Conservation (phyloP, 1,140 invertebrate genomes). For the Drosophila jambulina region DNA sequence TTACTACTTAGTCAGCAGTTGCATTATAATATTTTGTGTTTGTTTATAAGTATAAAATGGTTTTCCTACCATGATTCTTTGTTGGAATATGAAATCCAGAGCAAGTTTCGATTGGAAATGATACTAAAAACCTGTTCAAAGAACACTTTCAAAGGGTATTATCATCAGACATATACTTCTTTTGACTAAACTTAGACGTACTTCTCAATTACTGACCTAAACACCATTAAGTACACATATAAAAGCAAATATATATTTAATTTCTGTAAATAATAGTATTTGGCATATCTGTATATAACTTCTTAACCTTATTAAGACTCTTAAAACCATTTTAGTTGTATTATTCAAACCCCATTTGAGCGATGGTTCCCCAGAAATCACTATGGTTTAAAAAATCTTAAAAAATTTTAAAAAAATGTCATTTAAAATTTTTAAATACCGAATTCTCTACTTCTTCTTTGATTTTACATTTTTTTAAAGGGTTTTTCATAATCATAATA, state of each 20-base stretch:
- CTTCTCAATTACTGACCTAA: not conserved
- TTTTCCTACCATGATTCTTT: not conserved
- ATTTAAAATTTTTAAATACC: no score
- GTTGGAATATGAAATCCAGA: not conserved
- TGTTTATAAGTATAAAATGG: no score
- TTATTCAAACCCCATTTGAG: not conserved
- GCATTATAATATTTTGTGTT: no score
- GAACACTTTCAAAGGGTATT: not conserved
- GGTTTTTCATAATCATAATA: no score
- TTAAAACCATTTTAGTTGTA: not conserved
- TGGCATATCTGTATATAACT: not conserved
- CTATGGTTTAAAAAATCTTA: not conserved
- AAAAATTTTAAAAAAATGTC: not conserved
- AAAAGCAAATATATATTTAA: not conserved
- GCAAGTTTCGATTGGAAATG: rapidly evolving
- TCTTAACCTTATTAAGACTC: not conserved
- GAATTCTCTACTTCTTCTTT: no score
- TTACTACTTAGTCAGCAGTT: no score
- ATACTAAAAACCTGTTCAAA: not conserved
- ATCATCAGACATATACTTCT: not conserved
- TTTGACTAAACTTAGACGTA: not conserved
- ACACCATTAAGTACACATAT: not conserved
- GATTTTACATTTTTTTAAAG: no score
- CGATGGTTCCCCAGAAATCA: not conserved
- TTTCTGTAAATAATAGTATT: no score